These are phyloP conservation scores for Thelaira solivaga DNA, from an alignment of 2,888 invertebrate species.

Conservation along the genomic window DNA sequence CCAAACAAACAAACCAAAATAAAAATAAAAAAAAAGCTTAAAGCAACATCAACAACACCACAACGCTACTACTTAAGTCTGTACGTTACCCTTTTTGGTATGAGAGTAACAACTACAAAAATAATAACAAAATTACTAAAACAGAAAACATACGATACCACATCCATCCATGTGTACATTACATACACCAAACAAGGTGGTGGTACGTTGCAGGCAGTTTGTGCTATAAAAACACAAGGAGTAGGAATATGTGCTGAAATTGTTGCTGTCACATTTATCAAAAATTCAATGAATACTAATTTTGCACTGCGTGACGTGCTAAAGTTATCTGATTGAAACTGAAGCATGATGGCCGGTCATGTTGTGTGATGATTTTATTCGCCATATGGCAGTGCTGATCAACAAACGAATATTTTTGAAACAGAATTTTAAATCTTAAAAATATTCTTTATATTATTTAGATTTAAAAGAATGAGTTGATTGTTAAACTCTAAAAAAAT, in stretches of 20 bases:
- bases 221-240: constrained; percentile 34
- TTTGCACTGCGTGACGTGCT: constrained; percentile 75
- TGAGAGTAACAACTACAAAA: neutral
- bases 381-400: neutral
- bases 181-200: constrained; percentile 19
- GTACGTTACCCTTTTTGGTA: constrained; percentile 47
- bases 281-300: constrained; percentile 77
- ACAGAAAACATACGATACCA: neutral
- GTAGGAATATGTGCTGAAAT: constrained; percentile 59
- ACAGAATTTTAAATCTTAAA: no score
- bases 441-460: no score
- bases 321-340: constrained; percentile 75
- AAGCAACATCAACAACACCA: constrained; percentile 33
- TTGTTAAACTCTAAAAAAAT: no score
- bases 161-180: constrained; percentile 29
- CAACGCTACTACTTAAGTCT: constrained; percentile 36
- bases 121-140: neutral
- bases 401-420: constrained; percentile 6
- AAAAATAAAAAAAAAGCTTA: neutral
- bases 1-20: neutral
- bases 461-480: no score
- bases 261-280: constrained; percentile 75
- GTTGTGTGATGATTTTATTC: constrained; percentile 6
- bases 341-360: constrained; percentile 64
- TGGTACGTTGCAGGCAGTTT: constrained; percentile 39